Evolutionary conservation across 2,888 invertebrate genomes (phyloP).

Genomic region (Xestia xanthographa): DNA sequence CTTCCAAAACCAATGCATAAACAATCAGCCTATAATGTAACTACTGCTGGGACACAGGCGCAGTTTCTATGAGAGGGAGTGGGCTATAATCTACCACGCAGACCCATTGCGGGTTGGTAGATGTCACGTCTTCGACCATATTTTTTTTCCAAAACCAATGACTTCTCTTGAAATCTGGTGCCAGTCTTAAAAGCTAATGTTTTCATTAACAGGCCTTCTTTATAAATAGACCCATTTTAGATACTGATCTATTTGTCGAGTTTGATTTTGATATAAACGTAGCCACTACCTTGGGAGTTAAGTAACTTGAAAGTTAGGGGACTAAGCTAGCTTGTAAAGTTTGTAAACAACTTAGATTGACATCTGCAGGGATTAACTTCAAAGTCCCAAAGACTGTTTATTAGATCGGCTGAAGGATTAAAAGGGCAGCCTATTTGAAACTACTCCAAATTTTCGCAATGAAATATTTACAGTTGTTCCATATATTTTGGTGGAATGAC

Average conservation of each 20-base stretch:
- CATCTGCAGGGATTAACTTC: conserved; percentile 33
- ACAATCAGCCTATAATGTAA: too few species aligned
- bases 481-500: not conserved
- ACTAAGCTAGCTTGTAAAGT: conserved; percentile 23
- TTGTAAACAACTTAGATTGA: conserved; percentile 50
- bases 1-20: not conserved
- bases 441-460: not conserved
- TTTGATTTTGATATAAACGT: conserved; percentile 32
- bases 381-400: conserved; percentile 3
- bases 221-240: not conserved
- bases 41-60: too few species aligned
- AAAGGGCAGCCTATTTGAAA: not conserved
- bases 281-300: conserved; percentile 27
- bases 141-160: not conserved
- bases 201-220: not conserved
- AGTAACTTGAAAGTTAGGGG: conserved; percentile 33
- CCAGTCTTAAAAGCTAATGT: not conserved
- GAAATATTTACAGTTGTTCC: not conserved
- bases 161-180: not conserved
- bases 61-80: too few species aligned
- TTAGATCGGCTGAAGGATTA: not conserved
- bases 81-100: too few species aligned
- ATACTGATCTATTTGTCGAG: not conserved
- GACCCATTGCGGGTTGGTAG: too few species aligned
- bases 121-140: too few species aligned